Percentiles rank a stretch among this genome's conserved stretches.
phyloP scores from a whole-genome alignment of 2,888 invertebrate species.

The Malthinus seriepunctatus region DNA sequence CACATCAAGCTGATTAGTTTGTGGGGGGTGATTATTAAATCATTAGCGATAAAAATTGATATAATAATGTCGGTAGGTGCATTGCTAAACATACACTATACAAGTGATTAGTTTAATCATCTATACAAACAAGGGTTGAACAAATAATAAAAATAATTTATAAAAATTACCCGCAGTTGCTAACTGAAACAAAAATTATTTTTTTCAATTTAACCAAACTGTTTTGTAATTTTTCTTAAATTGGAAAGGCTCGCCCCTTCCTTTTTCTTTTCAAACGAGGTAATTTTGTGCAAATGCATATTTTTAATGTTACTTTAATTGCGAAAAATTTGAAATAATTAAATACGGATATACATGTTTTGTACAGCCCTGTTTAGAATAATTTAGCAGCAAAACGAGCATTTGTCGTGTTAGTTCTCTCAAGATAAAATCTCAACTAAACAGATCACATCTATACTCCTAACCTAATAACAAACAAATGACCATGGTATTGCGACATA shows the following conservation, averaged over 20 bases:
- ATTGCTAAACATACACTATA: background rate
- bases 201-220: too few relatives aligned
- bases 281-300: too few relatives aligned
- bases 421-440: conserved; percentile 31
- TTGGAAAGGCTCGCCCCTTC: too few relatives aligned
- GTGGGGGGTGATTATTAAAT: conserved; percentile 26
- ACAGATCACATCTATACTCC: conserved; percentile 26
- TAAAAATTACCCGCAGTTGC: too few relatives aligned
- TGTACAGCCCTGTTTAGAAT: conserved; percentile 17
- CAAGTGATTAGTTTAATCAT: conserved; percentile 4
- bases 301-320: too few relatives aligned
- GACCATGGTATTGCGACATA: conserved; percentile 25
- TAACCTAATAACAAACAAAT: conserved; percentile 29
- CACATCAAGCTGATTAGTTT: conserved; percentile 26
- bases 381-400: conserved; percentile 33
- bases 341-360: background rate
- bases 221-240: too few relatives aligned
- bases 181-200: too few relatives aligned
- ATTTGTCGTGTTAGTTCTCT: conserved; percentile 31
- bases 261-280: too few relatives aligned
- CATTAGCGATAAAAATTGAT: conserved; percentile 20
- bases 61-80: conserved; percentile 1
- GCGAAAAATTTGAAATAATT: too few relatives aligned
- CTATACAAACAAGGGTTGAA: conserved; percentile 2
- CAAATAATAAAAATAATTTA: conserved; percentile 2